phyloP scores from a whole-genome alignment of 1,140 invertebrate genomes.

The Hyposmocoma kahamanoa region DNA sequence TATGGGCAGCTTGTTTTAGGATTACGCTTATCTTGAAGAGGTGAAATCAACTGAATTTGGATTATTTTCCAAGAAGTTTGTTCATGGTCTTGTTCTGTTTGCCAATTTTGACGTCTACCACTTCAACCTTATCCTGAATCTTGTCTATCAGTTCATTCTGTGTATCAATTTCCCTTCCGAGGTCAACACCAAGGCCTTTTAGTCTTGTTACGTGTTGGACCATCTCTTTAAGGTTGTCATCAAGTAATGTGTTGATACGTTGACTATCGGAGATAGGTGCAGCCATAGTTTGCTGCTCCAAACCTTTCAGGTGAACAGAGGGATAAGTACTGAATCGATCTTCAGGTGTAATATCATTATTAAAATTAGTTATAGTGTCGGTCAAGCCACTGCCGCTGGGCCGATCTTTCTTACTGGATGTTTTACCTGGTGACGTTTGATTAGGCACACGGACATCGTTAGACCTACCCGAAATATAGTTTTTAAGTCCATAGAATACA shows the following conservation, averaged over 20 bases:
- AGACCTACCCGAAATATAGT: slow-evolving; percentile 85
- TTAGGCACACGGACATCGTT: slow-evolving; percentile 74
- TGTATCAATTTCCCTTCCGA: slow-evolving; percentile 88
- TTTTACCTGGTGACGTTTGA: slow-evolving; percentile 48
- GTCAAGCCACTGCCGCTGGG: slow-evolving; percentile 34
- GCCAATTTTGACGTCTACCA: slow-evolving; percentile 83
- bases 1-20: no score
- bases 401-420: slow-evolving; percentile 42
- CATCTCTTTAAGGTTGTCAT: slow-evolving; percentile 90
- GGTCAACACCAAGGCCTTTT: slow-evolving; percentile 85
- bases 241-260: slow-evolving; percentile 78
- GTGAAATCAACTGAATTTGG: no score
- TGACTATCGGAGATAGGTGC: slow-evolving; percentile 72
- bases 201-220: slow-evolving; percentile 83
- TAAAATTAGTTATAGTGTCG: slow-evolving; percentile 41
- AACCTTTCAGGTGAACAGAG: slow-evolving; percentile 68
- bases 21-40: no score
- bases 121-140: slow-evolving; percentile 88
- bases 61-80: slow-evolving; percentile 80
- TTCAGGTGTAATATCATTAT: slow-evolving; percentile 20
- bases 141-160: slow-evolving; percentile 90
- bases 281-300: no score
- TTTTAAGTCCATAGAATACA: slow-evolving; percentile 93
- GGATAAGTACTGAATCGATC: slow-evolving; percentile 76
- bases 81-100: slow-evolving; percentile 92